Percentiles rank a stretch among this genome's conserved stretches.
Conservation (phyloP, 2,113 vertebrate species). For the Amblyopsis rosae region DNA sequence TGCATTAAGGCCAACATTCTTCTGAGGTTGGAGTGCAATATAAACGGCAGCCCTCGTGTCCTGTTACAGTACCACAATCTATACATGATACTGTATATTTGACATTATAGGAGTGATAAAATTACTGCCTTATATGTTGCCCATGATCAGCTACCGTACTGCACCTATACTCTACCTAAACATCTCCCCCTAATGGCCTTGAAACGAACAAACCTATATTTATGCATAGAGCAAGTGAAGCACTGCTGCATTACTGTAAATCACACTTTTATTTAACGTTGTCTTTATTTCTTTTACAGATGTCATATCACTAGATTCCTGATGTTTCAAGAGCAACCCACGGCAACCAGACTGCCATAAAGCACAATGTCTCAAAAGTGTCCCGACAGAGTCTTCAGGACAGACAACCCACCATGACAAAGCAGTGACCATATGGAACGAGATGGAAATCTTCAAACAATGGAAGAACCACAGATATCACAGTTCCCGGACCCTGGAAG, state of each 20-base stretch:
- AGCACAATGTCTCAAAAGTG: slow-evolving; percentile 87
- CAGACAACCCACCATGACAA: slow-evolving; percentile 24
- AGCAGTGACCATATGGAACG: slow-evolving; percentile 14
- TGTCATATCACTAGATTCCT: slow-evolving; percentile 83
- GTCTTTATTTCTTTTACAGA: slow-evolving; percentile 75
- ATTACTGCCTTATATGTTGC: slow-evolving; percentile 1
- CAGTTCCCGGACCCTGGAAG: slow-evolving; percentile 53
- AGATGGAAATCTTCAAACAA: slow-evolving; percentile 41
- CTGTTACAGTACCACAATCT: neutral
- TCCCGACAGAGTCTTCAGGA: slow-evolving; percentile 46
- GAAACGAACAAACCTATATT: slow-evolving; percentile 26
- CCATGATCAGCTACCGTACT: slow-evolving; percentile 3
- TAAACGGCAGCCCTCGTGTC: neutral
- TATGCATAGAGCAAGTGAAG: slow-evolving; percentile 14
- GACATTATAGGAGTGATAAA: neutral
- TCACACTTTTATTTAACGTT: slow-evolving; percentile 49
- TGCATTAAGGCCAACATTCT: neutral
- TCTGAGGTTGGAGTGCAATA: too few species aligned
- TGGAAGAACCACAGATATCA: slow-evolving; percentile 56
- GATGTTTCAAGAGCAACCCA: slow-evolving; percentile 81
- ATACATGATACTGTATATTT: neutral
- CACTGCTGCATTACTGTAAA: slow-evolving; percentile 8
- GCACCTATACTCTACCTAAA: slow-evolving; percentile 19
- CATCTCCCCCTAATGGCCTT: slow-evolving; percentile 42
- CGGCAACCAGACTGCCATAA: slow-evolving; percentile 86